Evolutionary conservation across 2,797 vertebrate genomes (phyloP).

Genomic region (Meda fulgida): DNA sequence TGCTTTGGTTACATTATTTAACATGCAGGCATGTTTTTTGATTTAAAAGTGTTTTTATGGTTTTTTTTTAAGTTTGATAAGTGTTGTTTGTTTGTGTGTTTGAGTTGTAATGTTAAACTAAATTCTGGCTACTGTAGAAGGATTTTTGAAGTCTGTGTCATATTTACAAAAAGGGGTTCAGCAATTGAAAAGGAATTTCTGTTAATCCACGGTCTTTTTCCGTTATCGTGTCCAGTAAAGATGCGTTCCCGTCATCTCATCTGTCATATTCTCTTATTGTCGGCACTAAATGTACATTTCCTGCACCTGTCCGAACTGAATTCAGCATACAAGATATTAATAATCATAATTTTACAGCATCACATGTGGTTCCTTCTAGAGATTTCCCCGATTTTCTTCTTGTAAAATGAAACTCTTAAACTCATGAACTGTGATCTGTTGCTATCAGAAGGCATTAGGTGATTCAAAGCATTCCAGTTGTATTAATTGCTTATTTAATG

Average conservation of each 20-base stretch:
- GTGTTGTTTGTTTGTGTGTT: slow-evolving; percentile 55
- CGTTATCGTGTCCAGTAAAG: slow-evolving; percentile 23
- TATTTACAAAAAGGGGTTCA: slow-evolving; percentile 61
- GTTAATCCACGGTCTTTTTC: slow-evolving; percentile 11
- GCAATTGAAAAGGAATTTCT: slow-evolving; percentile 37
- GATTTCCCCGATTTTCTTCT: not conserved
- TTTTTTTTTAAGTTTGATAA: slow-evolving; percentile 44
- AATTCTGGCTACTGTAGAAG: slow-evolving; percentile 54
- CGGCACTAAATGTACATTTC: slow-evolving; percentile 19
- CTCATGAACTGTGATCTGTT: slow-evolving; percentile 34
- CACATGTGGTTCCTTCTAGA: not conserved
- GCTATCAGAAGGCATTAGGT: slow-evolving; percentile 53
- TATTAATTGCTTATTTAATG: slow-evolving; percentile 79
- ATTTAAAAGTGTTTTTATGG: slow-evolving; percentile 60
- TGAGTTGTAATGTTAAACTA: slow-evolving; percentile 49
- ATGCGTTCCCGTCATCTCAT: slow-evolving; percentile 4
- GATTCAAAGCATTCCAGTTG: slow-evolving; percentile 62
- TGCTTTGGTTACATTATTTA: slow-evolving; percentile 71
- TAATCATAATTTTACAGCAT: not conserved
- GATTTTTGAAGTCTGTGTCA: slow-evolving; percentile 66
- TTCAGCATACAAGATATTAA: not conserved
- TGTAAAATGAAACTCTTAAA: slow-evolving; percentile 13
- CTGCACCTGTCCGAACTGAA: slow-evolving; percentile 13
- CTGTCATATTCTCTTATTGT: slow-evolving; percentile 20
- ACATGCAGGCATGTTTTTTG: slow-evolving; percentile 85